phyloP scores from a whole-genome alignment of 2,888 invertebrate species.

The Odontocolon sp. region DNA sequence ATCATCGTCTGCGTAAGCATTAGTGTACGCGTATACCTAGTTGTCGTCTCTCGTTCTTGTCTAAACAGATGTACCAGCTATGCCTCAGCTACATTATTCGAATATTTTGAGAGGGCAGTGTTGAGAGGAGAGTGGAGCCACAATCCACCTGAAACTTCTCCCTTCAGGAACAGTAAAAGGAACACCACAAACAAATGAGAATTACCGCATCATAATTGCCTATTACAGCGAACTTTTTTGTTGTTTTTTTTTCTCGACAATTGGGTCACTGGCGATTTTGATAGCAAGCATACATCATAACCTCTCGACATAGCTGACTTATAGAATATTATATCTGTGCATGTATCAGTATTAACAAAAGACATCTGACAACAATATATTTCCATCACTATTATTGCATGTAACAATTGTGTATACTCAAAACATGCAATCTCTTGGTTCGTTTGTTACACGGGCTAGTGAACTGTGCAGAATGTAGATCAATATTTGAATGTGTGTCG shows the following conservation, averaged over 20 bases:
- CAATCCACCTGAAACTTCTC: slow-evolving; percentile 18
- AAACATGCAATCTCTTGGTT: slow-evolving; percentile 12
- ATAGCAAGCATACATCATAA: too few species aligned
- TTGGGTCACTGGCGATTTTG: slow-evolving; percentile 8
- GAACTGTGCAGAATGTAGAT: slow-evolving; percentile 56
- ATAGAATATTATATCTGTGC: too few species aligned
- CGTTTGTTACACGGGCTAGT: slow-evolving; percentile 16
- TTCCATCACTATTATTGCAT: neutral
- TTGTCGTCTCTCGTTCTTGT: slow-evolving; percentile 27
- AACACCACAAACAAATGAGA: slow-evolving; percentile 15
- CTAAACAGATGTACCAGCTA: slow-evolving; percentile 34
- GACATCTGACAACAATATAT: neutral
- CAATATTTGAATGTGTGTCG: slow-evolving; percentile 65
- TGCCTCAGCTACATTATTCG: slow-evolving; percentile 32
- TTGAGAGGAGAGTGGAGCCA: slow-evolving; percentile 39
- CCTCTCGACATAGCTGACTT: neutral
- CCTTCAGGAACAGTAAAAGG: slow-evolving; percentile 4
- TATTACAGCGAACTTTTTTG: neutral
- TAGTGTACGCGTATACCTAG: neutral
- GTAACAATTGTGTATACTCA: neutral
- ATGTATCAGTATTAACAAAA: neutral
- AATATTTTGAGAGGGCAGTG: slow-evolving; percentile 31
- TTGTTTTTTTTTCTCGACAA: neutral
- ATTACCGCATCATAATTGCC: slow-evolving; percentile 8
- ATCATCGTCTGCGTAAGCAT: slow-evolving; percentile 27